phyloP scores from a whole-genome alignment of 1,140 invertebrate species.

The Sesamia nonagrioides region DNA sequence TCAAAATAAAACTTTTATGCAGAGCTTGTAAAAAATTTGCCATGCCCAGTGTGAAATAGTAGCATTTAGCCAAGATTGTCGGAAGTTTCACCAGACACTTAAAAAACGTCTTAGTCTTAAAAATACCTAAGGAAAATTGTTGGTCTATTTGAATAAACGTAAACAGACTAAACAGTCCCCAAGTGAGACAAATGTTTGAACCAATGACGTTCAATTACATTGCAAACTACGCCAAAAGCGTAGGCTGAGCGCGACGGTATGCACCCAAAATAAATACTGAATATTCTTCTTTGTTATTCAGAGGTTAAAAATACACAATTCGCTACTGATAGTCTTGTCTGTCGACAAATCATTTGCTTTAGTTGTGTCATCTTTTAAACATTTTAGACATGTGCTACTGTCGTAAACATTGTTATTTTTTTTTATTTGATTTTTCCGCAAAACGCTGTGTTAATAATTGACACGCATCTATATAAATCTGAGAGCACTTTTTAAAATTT shows the following conservation, averaged over 20 bases:
- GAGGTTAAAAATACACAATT: slow-evolving; percentile 22
- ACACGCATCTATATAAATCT: too few relatives aligned
- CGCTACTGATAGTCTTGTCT: slow-evolving; percentile 6
- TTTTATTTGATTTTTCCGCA: not conserved
- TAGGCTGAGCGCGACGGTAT: slow-evolving; percentile 32
- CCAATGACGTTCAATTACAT: slow-evolving; percentile 38
- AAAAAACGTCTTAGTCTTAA: not conserved
- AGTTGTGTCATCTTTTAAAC: not conserved
- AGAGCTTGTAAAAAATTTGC: too few relatives aligned
- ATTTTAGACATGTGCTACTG: not conserved
- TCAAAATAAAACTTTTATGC: too few relatives aligned
- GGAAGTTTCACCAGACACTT: not conserved
- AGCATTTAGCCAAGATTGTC: slow-evolving; percentile 6
- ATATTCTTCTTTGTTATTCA: slow-evolving; percentile 41
- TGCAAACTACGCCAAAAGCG: slow-evolving; percentile 42
- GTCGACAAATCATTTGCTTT: not conserved
- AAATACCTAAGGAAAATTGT: not conserved
- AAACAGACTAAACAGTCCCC: not conserved
- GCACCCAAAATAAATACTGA: slow-evolving; percentile 33
- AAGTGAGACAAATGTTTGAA: slow-evolving; percentile 24
- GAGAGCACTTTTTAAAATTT: too few relatives aligned
- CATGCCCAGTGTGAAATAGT: not conserved
- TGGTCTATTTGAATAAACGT: not conserved
- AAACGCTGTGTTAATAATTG: too few relatives aligned
- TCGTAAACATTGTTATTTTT: not conserved